These are phyloP conservation scores for Megaceryle maxima DNA, from an alignment of 2,113 vertebrate genomes.

Conservation along the genomic window DNA sequence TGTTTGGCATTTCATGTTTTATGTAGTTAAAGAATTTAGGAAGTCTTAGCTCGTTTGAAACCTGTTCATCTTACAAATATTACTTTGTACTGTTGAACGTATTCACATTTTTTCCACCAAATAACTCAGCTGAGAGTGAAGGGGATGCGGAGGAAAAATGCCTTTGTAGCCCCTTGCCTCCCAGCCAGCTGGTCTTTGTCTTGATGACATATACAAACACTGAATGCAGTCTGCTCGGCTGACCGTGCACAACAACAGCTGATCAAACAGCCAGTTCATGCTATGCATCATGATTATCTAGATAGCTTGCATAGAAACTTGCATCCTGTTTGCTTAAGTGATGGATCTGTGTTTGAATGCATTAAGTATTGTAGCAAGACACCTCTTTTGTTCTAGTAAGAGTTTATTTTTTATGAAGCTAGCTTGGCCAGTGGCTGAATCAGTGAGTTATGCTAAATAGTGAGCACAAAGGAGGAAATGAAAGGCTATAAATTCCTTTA, in stretches of 20 bases:
- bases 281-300: conserved; percentile 34
- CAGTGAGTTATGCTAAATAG: background rate
- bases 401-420: background rate
- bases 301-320: conserved; percentile 19
- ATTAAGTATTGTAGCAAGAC: background rate
- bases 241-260: conserved; percentile 29
- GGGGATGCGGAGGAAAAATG: background rate
- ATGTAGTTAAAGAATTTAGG: background rate
- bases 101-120: background rate
- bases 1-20: background rate
- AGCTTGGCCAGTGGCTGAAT: background rate
- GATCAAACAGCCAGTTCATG: conserved; percentile 62
- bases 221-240: background rate
- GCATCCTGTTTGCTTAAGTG: conserved; percentile 25
- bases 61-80: background rate
- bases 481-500: background rate
- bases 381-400: conserved; percentile 3
- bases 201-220: background rate
- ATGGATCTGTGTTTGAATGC: background rate
- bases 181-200: conserved; percentile 11
- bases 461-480: background rate
- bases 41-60: background rate
- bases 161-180: background rate
- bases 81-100: background rate
- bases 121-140: background rate